phyloP scores from a whole-genome alignment of 1,140 invertebrate species.

The Nasonia vitripennis region DNA sequence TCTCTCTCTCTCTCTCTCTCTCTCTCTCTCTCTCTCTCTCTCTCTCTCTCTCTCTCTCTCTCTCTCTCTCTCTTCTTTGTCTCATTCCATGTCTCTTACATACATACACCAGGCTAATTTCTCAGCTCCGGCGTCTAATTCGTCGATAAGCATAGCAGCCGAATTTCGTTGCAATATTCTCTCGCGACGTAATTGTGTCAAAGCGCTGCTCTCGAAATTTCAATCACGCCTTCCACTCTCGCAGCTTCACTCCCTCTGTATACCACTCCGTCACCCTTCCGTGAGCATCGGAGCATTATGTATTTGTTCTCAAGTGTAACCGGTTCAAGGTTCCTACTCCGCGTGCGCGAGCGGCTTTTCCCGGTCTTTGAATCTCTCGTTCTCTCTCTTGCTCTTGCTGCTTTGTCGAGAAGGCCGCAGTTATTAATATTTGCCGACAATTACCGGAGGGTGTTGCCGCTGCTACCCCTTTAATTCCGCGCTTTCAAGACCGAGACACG shows the following conservation, averaged over 20 bases:
- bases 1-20: background rate
- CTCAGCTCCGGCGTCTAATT: background rate
- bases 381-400: conserved; percentile 5
- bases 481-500: conserved; percentile 65
- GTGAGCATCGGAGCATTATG: conserved; percentile 73
- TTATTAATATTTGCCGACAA: conserved; percentile 77
- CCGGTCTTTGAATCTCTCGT: conserved; percentile 64
- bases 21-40: background rate
- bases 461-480: conserved; percentile 70
- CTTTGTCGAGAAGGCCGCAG: conserved; percentile 56
- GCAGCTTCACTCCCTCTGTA: conserved; percentile 26
- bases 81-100: too few relatives aligned
- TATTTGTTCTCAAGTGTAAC: conserved; percentile 75
- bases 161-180: conserved; percentile 15
- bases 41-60: background rate
- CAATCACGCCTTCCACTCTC: conserved; percentile 68
- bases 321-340: conserved; percentile 69
- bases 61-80: background rate
- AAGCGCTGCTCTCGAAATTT: conserved; percentile 73
- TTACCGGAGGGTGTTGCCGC: conserved; percentile 66
- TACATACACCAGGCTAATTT: background rate
- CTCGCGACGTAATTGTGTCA: conserved; percentile 71
- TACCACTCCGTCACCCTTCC: conserved; percentile 56
- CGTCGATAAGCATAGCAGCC: background rate
- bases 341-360: conserved; percentile 60